Base-by-base conservation (phyloP, 2,113 vertebrate species). In the Engystomops pustulosus region DNA sequence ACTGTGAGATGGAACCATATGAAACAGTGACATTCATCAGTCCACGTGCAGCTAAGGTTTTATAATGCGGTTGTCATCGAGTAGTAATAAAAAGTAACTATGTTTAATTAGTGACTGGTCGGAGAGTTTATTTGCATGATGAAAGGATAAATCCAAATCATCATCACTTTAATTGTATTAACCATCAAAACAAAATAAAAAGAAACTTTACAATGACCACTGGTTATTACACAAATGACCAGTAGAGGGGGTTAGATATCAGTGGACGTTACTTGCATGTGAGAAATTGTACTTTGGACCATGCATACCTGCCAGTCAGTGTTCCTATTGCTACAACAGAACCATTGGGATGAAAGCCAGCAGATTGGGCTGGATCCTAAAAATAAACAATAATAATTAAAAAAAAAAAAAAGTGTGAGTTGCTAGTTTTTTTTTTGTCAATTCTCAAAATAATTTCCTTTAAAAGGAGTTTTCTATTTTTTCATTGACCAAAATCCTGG, bases 271-370 rank as follows among this genome's bases (percentile, higher is more conserved):
- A 45, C 44, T 41, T n/a, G 38, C 38, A 41, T 41, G 38, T 41
- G 4, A 41, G 38, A 41, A 41, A 41, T 41, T 41, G 4, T 41
- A 41, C 8, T 41, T 41, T 41, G 8, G 38, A 41, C 38, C 8
- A 41, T 12, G 79, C 94, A 93, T 88, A 99, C 98, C 98, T 98
- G 89, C 98, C 98, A 0, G 92, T 98, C 85, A 97, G 95, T 0
- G 96, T 99, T 90, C 98, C 98, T 45, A 99, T 94, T 45, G 97
- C 97, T 90, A 99, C 95, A 41, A 97, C 96, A 86, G 94, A 92
- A 88, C 97, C 97, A 86, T 94, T 95, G 62, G 98, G 97, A 89
- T 99, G 97, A 89, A 99, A 99, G 86, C 96, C 97, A 85, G 97
- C 96, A 86, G 97, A 97, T 86, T 99, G 98, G 51, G 97, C 95